phyloP scores from a whole-genome alignment of 2,113 vertebrate species.

The Pseudopodoces humilis region DNA sequence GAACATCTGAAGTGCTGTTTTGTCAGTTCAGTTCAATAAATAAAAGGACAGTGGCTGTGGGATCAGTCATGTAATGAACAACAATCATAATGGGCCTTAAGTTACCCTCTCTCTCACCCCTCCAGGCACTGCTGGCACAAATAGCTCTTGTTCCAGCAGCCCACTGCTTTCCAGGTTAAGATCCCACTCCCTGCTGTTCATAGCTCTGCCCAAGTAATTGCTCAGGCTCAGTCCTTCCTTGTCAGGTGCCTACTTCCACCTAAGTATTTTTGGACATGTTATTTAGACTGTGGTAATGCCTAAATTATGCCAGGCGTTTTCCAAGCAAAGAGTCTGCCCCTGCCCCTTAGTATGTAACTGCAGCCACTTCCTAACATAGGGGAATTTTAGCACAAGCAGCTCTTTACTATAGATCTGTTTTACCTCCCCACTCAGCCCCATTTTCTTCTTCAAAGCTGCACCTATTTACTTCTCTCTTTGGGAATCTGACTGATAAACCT shows the following conservation, averaged over 20 bases:
- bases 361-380: neutral
- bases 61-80: neutral
- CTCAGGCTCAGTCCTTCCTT: neutral
- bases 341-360: neutral
- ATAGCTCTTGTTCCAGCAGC: neutral
- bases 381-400: neutral
- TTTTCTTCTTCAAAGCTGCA: neutral
- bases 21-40: neutral
- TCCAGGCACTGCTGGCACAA: neutral
- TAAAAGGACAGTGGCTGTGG: neutral
- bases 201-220: neutral
- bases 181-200: neutral
- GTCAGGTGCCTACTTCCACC: neutral
- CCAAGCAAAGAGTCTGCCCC: neutral
- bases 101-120: neutral
- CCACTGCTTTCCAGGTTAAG: neutral
- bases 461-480: neutral
- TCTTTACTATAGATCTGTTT: neutral
- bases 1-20: neutral
- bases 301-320: neutral
- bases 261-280: neutral
- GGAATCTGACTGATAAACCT: neutral
- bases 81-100: neutral
- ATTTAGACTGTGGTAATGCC: neutral
- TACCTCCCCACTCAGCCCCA: neutral